Percentiles rank a stretch among this genome's conserved stretches.
phyloP scores from a whole-genome alignment of 2,888 invertebrate genomes.

The Caenorhabditis japonica region DNA sequence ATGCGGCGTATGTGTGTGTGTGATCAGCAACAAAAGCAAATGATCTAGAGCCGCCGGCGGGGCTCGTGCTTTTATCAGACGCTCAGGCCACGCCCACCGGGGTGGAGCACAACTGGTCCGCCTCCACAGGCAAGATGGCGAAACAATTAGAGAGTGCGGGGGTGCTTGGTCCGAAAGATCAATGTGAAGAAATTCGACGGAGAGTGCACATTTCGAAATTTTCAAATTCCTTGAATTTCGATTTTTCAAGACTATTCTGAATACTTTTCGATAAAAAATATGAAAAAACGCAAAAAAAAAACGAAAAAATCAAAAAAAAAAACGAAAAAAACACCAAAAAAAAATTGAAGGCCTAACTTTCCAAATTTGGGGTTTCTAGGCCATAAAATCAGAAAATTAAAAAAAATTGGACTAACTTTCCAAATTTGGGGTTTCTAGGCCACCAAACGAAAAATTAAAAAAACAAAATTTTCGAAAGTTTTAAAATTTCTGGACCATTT shows the following conservation, averaged over 20 bases:
- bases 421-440: too few species aligned
- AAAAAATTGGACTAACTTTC: too few species aligned
- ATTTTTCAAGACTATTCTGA: not conserved
- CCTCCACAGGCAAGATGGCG: conserved; percentile 18
- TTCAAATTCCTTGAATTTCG: not conserved
- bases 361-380: too few species aligned
- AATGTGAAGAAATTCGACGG: conserved; percentile 5
- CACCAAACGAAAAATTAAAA: too few species aligned
- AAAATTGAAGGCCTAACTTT: too few species aligned
- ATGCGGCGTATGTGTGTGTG: conserved; percentile 12
- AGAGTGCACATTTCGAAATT: conserved; percentile 11
- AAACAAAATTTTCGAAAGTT: too few species aligned
- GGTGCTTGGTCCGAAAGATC: conserved; percentile 3
- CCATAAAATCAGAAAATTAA: too few species aligned
- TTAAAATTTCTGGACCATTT: too few species aligned
- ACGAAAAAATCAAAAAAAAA: too few species aligned
- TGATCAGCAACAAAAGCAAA: conserved; percentile 17
- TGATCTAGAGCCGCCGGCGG: conserved; percentile 6
- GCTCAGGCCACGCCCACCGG: conserved; percentile 43
- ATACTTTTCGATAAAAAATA: too few species aligned
- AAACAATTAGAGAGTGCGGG: conserved; percentile 5
- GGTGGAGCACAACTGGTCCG: conserved; percentile 17
- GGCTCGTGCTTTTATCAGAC: conserved; percentile 42
- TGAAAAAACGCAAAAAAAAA: too few species aligned
- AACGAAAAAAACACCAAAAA: too few species aligned